phyloP scores from a whole-genome alignment of 1,140 invertebrate species.

The Trachelipus rathkii region DNA sequence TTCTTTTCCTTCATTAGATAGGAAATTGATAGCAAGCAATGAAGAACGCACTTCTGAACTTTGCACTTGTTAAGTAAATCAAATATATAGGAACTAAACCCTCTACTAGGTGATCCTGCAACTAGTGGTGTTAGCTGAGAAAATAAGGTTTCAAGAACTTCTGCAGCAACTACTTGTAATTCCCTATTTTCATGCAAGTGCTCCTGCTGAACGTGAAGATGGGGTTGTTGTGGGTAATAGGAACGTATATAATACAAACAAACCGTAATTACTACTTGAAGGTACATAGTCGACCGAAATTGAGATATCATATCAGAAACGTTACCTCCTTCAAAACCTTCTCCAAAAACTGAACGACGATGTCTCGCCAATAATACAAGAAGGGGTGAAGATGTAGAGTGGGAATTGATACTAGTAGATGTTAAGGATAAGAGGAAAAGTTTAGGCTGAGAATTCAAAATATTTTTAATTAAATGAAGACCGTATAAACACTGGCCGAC shows the following conservation, averaged over 20 bases:
- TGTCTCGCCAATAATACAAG: slow-evolving; percentile 66
- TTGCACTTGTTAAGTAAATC: slow-evolving; percentile 77
- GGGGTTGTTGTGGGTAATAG: slow-evolving; percentile 69
- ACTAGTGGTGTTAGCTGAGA: slow-evolving; percentile 74
- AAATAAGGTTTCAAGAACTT: slow-evolving; percentile 71
- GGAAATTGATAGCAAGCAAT: slow-evolving; percentile 75
- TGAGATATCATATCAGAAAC: slow-evolving; percentile 54
- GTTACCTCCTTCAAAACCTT: slow-evolving; percentile 68
- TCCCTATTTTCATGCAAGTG: slow-evolving; percentile 69
- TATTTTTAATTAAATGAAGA: slow-evolving; percentile 68
- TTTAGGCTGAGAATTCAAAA: slow-evolving; percentile 64
- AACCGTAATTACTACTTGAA: slow-evolving; percentile 73
- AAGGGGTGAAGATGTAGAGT: slow-evolving; percentile 32
- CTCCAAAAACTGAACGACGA: slow-evolving; percentile 73
- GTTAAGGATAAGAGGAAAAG: slow-evolving; percentile 36
- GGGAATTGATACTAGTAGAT: slow-evolving; percentile 36
- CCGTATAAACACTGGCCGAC: slow-evolving; percentile 71
- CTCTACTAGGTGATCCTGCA: slow-evolving; percentile 68
- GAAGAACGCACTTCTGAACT: slow-evolving; percentile 81
- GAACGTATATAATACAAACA: slow-evolving; percentile 76
- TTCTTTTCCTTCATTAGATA: slow-evolving; percentile 54
- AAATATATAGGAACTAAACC: slow-evolving; percentile 74
- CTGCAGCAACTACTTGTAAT: slow-evolving; percentile 68
- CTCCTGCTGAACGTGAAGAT: slow-evolving; percentile 63
- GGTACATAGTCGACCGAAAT: slow-evolving; percentile 71